phyloP scores from a whole-genome alignment of 2,797 vertebrate genomes.

The Parauchenoglanis punctatus region DNA sequence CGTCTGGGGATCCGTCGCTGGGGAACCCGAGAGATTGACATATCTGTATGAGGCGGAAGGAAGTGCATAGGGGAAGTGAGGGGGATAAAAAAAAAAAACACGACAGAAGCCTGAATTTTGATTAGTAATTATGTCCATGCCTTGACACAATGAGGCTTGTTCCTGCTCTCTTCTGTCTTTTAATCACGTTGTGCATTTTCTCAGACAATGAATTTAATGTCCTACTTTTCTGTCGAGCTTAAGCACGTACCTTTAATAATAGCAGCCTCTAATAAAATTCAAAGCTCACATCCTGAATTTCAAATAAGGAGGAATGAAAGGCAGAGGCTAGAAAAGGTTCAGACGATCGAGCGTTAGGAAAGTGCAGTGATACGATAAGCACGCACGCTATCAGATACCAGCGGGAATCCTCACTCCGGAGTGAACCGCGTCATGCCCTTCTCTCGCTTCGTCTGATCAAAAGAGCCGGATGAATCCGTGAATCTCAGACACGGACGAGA shows the following conservation, averaged over 20 bases:
- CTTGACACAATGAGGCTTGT: slow-evolving; percentile 42
- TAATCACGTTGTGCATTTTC: slow-evolving; percentile 49
- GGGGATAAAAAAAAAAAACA: background rate
- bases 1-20: background rate
- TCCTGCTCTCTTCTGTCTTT: slow-evolving; percentile 46
- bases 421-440: background rate
- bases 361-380: slow-evolving; percentile 40
- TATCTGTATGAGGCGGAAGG: background rate
- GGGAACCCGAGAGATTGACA: slow-evolving; percentile 26
- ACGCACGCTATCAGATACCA: slow-evolving; percentile 34
- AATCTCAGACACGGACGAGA: slow-evolving; percentile 19
- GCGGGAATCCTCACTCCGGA: slow-evolving; percentile 28
- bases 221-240: slow-evolving; percentile 50
- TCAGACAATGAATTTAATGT: slow-evolving; percentile 58
- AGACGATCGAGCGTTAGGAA: background rate
- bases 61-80: background rate
- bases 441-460: slow-evolving; percentile 56
- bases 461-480: slow-evolving; percentile 52
- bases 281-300: slow-evolving; percentile 53
- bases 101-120: slow-evolving; percentile 33
- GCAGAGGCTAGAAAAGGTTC: background rate
- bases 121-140: slow-evolving; percentile 60
- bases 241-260: slow-evolving; percentile 55
- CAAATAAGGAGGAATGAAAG: slow-evolving; percentile 46
- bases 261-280: slow-evolving; percentile 54